These are phyloP conservation scores for Xestoiulus laeticollis DNA, from an alignment of 2,888 invertebrate species.

Conservation along the genomic window DNA sequence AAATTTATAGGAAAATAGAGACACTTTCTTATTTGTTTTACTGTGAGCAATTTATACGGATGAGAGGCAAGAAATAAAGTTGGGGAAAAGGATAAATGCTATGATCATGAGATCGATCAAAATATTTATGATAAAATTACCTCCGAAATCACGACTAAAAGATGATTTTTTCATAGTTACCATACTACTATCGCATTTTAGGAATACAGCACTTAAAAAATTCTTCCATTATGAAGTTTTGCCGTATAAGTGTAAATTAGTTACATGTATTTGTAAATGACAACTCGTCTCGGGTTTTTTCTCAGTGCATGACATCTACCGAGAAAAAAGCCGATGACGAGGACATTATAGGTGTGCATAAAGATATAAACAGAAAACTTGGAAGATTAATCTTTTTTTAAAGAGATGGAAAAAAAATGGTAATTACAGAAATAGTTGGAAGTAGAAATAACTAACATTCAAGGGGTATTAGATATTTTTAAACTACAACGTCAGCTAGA, in stretches of 20 bases:
- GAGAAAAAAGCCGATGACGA: neutral
- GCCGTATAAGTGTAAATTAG: neutral
- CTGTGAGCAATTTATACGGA: constrained; percentile 21
- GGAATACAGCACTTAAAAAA: neutral
- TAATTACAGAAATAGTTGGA: neutral
- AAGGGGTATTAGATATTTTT: too few species aligned
- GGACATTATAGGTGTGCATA: neutral
- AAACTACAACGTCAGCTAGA: too few species aligned
- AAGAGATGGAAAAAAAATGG: neutral
- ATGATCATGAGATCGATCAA: neutral
- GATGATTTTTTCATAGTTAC: neutral
- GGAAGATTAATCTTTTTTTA: too few species aligned
- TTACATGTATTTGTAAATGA: neutral
- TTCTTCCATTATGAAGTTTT: neutral
- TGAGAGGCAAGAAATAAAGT: neutral
- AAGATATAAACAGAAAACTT: neutral
- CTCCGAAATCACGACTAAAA: neutral
- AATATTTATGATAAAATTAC: neutral
- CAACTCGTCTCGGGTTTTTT: too few species aligned
- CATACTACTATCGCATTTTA: neutral
- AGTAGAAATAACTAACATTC: neutral
- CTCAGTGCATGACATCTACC: neutral
- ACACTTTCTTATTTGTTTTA: constrained; percentile 14
- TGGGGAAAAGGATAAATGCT: neutral
- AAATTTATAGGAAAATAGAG: constrained; percentile 32